Evolutionary conservation across 2,797 vertebrate genomes (phyloP), one percentile per base, ranked within the genome.

Genomic region (Clarias pachynema): DNA sequence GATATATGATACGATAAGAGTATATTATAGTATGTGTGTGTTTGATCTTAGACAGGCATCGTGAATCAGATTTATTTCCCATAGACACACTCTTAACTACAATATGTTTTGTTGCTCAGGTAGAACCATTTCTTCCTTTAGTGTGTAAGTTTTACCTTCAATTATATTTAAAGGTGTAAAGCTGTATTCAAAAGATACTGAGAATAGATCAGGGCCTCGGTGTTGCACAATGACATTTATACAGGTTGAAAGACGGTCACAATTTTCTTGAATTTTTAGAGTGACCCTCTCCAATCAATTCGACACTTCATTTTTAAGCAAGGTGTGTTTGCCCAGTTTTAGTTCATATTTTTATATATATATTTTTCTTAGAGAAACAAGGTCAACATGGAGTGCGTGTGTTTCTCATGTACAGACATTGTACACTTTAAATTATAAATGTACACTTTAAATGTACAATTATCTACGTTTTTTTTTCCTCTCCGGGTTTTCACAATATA

Each of bases 1-100:
- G 37, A 49, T 49, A 49, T 20, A 63, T 63, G 81, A 79, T 83
- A 73, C 70, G 37, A 79, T 86, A 85, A 37, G 44, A 53, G 14
- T 62, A 37, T 53, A 65, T 74, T 31, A 74, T 37, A 53, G 56
- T 40, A 37, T 66, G 79, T 80, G 37, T 81, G 62, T 20, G 34
- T 66, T 26, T 69, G 63, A 34, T 79, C 37, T 79, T 16, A 26
- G 66, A 72, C 66, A 15, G 22, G 73, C 20, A 31, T 77, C 56
- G 49, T 66, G 56, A 66, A 20, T 40, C 9, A 8, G 69, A 74
- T 74, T 83, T 74, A 65, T 75, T 83, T 83, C 59, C 26, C 22
- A 34, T n/a, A 49, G 24, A 40, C 60, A 49, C 22, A 0, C 44
- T 44, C 60, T 80, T 49, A 5, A 24, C 56, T 24, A 5, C 7